Evolutionary conservation across 2,797 vertebrate species (phyloP), one percentile per base, ranked within the genome.

Genomic region (Myotis daubentonii): DNA sequence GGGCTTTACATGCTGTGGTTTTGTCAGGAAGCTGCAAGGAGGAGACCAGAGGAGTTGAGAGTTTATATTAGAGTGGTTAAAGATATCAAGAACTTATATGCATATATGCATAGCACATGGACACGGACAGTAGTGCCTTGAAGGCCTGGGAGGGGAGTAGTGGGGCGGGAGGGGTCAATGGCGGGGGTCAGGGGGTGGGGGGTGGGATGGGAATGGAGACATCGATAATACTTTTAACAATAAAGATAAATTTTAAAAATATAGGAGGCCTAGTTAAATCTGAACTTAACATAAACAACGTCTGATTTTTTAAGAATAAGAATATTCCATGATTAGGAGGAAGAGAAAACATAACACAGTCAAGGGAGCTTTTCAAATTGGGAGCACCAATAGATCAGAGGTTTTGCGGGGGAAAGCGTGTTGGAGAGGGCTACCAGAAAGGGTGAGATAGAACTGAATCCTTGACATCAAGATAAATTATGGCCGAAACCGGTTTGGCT

Each of bases 321-420:
- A 13, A 38, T 28, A 3, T 55, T 2, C 28, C 2, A 17, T 36
- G 38, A 38, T 36, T 41, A 74, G 72, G 57, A 85, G 57, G 51
- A n/a, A 36, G 53, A 11, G 25, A 74, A 55, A 44, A 33, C 38
- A 1, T 7, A 28, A 44, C 19, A 20, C 49, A 5, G 30, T 36
- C 5, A 1, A 71, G 15, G 25, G 66, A 22, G 60, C 0, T 3
- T 65, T 85, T 11, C 3, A 5, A 6, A 7, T 8, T 5, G 44
- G 44, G 55, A 11, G 25, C 28, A 60, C 33, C 25, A 1, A 0
- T 13, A 74, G 44, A n/a, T 23, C 33, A 17, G 44, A 72, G 11
- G 49, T 23, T 22, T 75, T 5, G 4, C 1, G 1, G 0, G 2
- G 55, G 25, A 4, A 0, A 7, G 15, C 22, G 4, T 11, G 2